phyloP scores from a whole-genome alignment of 2,797 vertebrate genomes.

The Acanthopagrus latus region DNA sequence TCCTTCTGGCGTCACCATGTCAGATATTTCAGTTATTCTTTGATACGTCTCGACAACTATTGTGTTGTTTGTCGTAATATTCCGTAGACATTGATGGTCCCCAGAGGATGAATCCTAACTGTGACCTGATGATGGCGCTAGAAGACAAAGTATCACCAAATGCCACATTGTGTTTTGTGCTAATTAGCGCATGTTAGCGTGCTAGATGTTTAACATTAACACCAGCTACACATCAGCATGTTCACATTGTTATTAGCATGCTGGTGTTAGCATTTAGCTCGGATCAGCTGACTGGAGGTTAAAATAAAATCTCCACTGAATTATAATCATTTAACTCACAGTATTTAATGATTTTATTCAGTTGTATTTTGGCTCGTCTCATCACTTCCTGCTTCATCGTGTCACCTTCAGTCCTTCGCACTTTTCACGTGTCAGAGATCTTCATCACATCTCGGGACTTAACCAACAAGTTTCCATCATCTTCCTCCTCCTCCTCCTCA shows the following conservation, averaged over 20 bases:
- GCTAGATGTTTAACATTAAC: no score
- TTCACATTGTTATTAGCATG: no score
- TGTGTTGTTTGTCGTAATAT: no score
- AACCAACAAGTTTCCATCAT: conserved; percentile 29
- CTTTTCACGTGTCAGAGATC: background rate
- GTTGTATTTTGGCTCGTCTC: background rate
- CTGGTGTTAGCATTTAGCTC: background rate
- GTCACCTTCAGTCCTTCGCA: conserved; percentile 26
- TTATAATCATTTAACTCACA: background rate
- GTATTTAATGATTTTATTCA: background rate
- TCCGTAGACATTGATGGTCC: no score
- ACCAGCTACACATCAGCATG: no score
- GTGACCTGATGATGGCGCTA: background rate
- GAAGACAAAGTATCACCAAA: background rate
- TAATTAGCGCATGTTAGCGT: background rate
- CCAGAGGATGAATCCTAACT: no score
- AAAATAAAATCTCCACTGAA: background rate
- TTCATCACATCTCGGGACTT: conserved; percentile 30
- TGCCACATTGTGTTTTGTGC: background rate
- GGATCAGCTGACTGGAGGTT: background rate
- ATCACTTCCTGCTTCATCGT: conserved; percentile 1
- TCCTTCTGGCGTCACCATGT: no score
- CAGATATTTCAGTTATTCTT: no score
- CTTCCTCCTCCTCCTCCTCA: conserved; percentile 48
- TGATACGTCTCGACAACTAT: no score